These are phyloP conservation scores for Gymnoscopelus braueri DNA, from an alignment of 2,797 vertebrate genomes.

Conservation along the genomic window DNA sequence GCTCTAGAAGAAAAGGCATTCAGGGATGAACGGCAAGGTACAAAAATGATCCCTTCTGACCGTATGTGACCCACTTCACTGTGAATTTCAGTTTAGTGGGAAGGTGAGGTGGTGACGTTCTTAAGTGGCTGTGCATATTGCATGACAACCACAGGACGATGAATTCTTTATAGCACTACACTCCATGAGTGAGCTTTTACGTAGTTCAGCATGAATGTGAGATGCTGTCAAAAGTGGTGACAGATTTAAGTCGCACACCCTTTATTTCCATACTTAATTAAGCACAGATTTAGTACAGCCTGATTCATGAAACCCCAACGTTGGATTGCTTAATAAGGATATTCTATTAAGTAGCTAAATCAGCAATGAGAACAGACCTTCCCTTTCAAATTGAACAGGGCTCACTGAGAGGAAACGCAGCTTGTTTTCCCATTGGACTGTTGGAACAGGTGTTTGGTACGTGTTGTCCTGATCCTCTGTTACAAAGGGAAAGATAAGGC, in stretches of 20 bases:
- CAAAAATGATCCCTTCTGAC: conserved; percentile 18
- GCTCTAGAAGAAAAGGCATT: conserved; percentile 38
- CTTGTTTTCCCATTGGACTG: conserved; percentile 2
- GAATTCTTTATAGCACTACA: conserved; percentile 54
- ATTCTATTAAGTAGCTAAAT: conserved; percentile 4
- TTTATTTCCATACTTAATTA: conserved; percentile 33
- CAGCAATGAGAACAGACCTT: background rate
- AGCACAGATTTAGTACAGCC: conserved; percentile 5
- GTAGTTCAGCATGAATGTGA: conserved; percentile 21
- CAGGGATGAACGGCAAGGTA: conserved; percentile 24
- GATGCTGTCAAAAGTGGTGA: conserved; percentile 26
- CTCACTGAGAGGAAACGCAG: conserved; percentile 1
- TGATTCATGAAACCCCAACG: background rate
- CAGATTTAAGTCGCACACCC: conserved; percentile 14
- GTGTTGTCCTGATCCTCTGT: background rate
- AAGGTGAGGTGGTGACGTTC: conserved; percentile 28
- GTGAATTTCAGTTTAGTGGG: conserved; percentile 36
- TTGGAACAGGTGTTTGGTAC: conserved; percentile 8
- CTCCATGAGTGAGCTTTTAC: conserved; percentile 30
- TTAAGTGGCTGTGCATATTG: conserved; percentile 55
- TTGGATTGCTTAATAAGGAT: background rate
- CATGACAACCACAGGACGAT: conserved; percentile 58
- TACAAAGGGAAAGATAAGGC: conserved; percentile 22
- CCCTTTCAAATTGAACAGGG: conserved; percentile 10
- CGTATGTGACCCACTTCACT: conserved; percentile 48